A percentile compares a stretch with the other conserved stretches of the same genome.
phyloP scores from a whole-genome alignment of 1,140 invertebrate genomes.

The Meteorus sp. region DNA sequence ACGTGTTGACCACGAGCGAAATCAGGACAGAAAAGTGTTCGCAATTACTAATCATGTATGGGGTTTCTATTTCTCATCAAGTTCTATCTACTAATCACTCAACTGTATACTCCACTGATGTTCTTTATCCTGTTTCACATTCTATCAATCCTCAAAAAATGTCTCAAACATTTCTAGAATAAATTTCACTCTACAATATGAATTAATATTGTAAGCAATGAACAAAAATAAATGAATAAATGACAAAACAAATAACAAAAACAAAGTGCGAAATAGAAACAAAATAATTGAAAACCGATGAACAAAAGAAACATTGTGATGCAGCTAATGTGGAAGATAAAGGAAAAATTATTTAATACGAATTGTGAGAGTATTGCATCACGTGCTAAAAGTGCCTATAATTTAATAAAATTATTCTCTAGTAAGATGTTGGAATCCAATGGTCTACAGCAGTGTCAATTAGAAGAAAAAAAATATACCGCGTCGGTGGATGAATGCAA shows the following conservation, averaged over 20 bases:
- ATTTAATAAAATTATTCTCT: constrained; percentile 38
- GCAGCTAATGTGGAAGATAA: neutral
- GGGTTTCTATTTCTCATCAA: neutral
- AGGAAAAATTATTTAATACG: constrained; percentile 24
- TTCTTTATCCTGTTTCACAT: constrained; percentile 3
- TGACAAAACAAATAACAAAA: neutral
- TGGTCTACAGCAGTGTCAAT: constrained; percentile 17
- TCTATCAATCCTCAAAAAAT: neutral
- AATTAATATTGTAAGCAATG: too few species aligned
- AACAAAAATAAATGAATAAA: neutral
- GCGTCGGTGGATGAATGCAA: constrained; percentile 38
- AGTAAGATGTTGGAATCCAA: constrained; percentile 21
- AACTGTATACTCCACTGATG: neutral
- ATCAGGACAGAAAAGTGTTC: constrained; percentile 15
- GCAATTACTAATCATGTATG: constrained; percentile 28
- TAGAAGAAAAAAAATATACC: constrained; percentile 31
- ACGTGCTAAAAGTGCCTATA: constrained; percentile 39
- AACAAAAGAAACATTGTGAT: neutral
- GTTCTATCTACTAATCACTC: neutral
- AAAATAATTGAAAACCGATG: neutral
- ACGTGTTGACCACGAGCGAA: neutral
- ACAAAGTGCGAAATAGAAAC: neutral
- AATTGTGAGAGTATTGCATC: constrained; percentile 11
- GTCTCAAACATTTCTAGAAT: neutral
- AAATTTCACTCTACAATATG: too few species aligned